phyloP scores from a whole-genome alignment of 2,888 invertebrate genomes.

The Diarsia dahlii region DNA sequence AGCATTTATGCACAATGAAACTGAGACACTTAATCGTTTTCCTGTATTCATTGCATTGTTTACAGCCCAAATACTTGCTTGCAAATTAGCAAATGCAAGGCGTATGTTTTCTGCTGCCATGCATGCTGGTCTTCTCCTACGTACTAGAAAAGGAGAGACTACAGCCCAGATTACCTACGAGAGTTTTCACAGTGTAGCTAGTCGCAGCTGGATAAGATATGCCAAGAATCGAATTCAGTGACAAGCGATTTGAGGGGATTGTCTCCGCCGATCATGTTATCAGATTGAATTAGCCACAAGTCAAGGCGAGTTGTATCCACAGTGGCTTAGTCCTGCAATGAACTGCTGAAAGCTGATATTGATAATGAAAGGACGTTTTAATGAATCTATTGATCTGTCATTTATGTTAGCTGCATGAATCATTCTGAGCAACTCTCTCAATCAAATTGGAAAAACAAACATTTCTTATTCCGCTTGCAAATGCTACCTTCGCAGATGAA shows the following conservation, averaged over 20 bases:
- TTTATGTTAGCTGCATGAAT: background rate
- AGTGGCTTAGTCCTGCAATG: background rate
- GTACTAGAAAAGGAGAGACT: background rate
- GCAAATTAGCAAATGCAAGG: too few species aligned
- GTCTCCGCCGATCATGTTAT: too few species aligned
- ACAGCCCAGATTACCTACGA: background rate
- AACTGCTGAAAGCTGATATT: background rate
- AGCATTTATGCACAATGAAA: slow-evolving; percentile 50
- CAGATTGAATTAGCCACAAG: too few species aligned
- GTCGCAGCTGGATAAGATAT: background rate
- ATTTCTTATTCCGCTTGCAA: background rate
- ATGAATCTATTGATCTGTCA: background rate
- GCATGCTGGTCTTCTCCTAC: background rate
- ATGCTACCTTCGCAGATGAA: slow-evolving; percentile 7
- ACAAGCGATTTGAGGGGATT: background rate
- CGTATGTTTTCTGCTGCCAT: too few species aligned
- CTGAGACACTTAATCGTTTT: slow-evolving; percentile 44
- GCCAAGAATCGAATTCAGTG: background rate
- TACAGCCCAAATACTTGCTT: too few species aligned
- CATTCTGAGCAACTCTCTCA: background rate
- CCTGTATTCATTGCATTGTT: slow-evolving; percentile 20
- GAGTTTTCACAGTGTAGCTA: background rate
- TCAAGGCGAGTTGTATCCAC: too few species aligned
- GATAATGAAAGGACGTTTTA: background rate
- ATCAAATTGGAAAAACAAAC: background rate